Base-by-base conservation (phyloP, 2,113 vertebrate genomes). In the Pangasianodon gigas region DNA sequence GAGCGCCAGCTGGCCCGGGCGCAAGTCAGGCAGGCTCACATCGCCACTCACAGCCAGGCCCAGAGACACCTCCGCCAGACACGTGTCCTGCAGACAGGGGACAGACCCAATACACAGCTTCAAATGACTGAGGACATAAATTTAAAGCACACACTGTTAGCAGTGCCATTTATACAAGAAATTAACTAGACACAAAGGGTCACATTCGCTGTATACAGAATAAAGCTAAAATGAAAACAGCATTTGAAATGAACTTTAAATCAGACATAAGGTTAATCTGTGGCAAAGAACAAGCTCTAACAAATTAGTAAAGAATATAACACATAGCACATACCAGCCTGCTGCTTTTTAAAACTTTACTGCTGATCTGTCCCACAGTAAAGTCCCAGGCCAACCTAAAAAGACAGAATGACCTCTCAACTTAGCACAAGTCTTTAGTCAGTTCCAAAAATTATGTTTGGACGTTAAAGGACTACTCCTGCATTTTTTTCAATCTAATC, bases 261-360 rank as follows among this genome's bases (percentile, higher is more conserved):
- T 29, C 6, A 54, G 26, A 52, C 18, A 6, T 19, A 21, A 14
- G 14, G 0, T 86, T 52, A 13, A 11, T 41, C 3, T 56, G 37
- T 87, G 26, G 86, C 29, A 8, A 54, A 51, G 44, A 87, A 75
- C 44, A 1, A 18, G 19, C 52, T 56, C 48, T 52, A 74, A 24
- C 58, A 46, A 37, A 71, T 41, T 19, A 26, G 44, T n/a, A 75
- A 75, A 79, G 2, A 77, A 37, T n/a, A 51, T 21, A 77, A 10
- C 51, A 37, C 37, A 37, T 37, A 26, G 67, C 13, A 95, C 97
- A 95, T 92, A 99, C 98, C 97, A 97, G 91, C 83, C 97, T 96
- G 93, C 97, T 98, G 95, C 97, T 99, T 95, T 97, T 97, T 10
- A 99, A 95, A 67, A 99, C 95, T 96, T 99, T 99, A 95, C 98